Evolutionary conservation across 2,888 invertebrate species (phyloP), one percentile per base, ranked within the genome.

Genomic region (Zeuzera pyrina): DNA sequence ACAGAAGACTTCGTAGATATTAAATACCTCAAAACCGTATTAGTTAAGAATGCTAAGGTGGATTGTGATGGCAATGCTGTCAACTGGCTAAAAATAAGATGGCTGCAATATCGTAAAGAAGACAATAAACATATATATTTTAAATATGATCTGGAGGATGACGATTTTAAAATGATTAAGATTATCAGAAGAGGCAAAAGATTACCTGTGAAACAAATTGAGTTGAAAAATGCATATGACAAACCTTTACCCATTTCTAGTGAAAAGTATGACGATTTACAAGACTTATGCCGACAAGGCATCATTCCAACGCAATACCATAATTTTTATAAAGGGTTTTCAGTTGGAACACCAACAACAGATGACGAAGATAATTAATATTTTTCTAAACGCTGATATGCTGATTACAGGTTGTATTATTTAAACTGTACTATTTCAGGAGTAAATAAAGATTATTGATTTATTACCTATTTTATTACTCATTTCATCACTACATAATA

Each of bases 121-220:
- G 37, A 37, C 29, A 10, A 14, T 15, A 15, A 31, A 28, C 31
- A 31, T 29, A 34, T 34, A 1, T 34, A 34, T 34, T 34, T 34
- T 31, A 37, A 37, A 29, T 37, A 34, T 29, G 30, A 32, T 12
- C 26, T 33, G 16, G 34, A 38, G 3, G 25, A 15, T 14, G 27
- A 29, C 7, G 21, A 6, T 15, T 37, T 34, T 2, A 34, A 32
- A 21, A 31, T 15, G 24, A 31, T 38, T 24, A 37, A 38, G 26
- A 26, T 36, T 5, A 15, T 35, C 27, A 34, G 37, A 34, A 31
- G 35, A 32, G 33, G 33, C 34, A 34, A 33, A 35, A 16, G 35
- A 23, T 11, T 26, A 31, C 19, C 5, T 19, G n/a, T n/a, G n/a
- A n/a, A n/a, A n/a, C n/a, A n/a, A 19, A 19, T 19, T 19, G 8